These are phyloP conservation scores for Andrena bucephala DNA, from an alignment of 2,888 invertebrate species.

Conservation along the genomic window DNA sequence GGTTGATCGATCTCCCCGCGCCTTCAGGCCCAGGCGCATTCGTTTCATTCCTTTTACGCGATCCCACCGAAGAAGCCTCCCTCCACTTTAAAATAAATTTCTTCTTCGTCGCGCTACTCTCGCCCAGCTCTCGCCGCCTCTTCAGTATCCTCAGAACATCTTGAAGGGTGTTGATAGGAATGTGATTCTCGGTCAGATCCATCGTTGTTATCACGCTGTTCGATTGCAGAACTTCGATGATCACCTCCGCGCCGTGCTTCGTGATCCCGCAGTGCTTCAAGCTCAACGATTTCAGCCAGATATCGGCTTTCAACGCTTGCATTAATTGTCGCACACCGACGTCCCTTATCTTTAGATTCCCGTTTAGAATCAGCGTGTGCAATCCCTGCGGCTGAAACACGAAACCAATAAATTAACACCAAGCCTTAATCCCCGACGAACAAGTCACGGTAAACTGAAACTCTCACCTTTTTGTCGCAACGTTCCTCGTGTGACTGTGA, in stretches of 20 bases:
- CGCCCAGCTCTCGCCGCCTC: conserved; percentile 42
- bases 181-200: conserved; percentile 66
- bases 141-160: conserved; percentile 59
- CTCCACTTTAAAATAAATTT: conserved; percentile 41
- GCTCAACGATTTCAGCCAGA: conserved; percentile 68
- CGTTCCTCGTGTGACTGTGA: conserved; percentile 9
- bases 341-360: conserved; percentile 70
- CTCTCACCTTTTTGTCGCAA: conserved; percentile 10
- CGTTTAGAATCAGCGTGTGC: conserved; percentile 64
- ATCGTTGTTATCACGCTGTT: conserved; percentile 64
- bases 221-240: conserved; percentile 64
- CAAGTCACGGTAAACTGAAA: neutral
- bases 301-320: conserved; percentile 62
- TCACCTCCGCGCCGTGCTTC: conserved; percentile 56
- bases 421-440: neutral
- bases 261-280: conserved; percentile 71
- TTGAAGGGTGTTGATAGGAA: conserved; percentile 55
- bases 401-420: neutral
- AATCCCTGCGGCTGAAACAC: conserved; percentile 63
- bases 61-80: conserved; percentile 11
- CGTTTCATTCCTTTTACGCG: neutral
- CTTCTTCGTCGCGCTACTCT: conserved; percentile 39
- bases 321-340: conserved; percentile 57
- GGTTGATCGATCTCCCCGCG: neutral
- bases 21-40: neutral